Conservation (phyloP, 2,113 vertebrate genomes). For the Paramormyrops kingsleyae region DNA sequence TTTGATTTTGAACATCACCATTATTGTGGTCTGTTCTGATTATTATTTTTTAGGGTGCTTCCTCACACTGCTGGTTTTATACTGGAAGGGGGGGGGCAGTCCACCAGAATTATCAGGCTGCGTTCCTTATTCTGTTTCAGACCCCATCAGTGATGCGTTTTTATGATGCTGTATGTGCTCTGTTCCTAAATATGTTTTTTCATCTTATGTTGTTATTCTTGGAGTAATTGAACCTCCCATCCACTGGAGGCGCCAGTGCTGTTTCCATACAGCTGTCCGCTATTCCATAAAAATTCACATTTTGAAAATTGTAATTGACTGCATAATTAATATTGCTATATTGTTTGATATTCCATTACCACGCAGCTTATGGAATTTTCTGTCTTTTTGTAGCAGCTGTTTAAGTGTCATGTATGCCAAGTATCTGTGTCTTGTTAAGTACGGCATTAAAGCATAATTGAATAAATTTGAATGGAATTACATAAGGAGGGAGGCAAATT, state of each 20-base stretch:
- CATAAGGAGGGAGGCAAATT: neutral
- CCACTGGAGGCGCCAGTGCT: neutral
- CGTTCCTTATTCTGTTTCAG: neutral
- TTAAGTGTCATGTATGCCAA: neutral
- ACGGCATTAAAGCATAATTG: neutral
- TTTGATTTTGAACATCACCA: neutral
- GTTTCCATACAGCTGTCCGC: neutral
- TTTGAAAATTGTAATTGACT: neutral
- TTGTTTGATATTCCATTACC: neutral
- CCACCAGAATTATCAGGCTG: neutral
- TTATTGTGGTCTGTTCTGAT: neutral
- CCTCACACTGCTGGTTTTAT: neutral
- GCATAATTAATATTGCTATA: neutral
- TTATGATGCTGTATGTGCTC: neutral
- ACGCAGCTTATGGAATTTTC: neutral
- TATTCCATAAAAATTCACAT: neutral
- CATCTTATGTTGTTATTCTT: neutral
- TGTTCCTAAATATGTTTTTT: neutral
- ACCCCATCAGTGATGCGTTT: neutral
- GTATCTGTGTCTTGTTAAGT: neutral
- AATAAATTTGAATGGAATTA: constrained; percentile 2
- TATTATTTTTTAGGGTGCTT: neutral
- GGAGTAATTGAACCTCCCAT: neutral
- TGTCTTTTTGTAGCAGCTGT: neutral
- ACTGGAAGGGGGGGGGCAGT: neutral